Conservation (phyloP, 2,797 vertebrate genomes). For the Threskiornis aethiopicus region DNA sequence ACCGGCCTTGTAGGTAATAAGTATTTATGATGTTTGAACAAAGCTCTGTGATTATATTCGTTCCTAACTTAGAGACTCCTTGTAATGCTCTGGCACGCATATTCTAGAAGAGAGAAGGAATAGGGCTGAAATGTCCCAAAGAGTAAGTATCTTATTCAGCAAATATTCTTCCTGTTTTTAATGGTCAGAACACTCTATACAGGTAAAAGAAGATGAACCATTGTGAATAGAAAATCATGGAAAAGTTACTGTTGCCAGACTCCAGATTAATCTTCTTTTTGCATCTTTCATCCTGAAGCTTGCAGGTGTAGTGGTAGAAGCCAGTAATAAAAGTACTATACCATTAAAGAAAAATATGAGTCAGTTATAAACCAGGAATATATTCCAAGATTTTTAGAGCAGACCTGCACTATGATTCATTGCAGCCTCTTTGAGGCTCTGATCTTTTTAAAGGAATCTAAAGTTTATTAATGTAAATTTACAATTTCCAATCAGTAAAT, state of each 20-base stretch:
- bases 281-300: not conserved
- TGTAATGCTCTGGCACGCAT: conserved; percentile 5
- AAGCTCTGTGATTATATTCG: not conserved
- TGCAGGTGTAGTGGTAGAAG: not conserved
- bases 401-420: not conserved
- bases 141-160: not conserved
- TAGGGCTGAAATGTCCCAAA: not conserved
- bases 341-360: not conserved
- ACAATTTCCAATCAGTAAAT: conserved; percentile 21
- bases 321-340: not conserved
- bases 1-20: not conserved
- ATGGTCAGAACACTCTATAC: not conserved
- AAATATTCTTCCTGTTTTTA: not conserved
- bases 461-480: not conserved
- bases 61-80: conserved; percentile 2
- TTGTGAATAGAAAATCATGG: not conserved
- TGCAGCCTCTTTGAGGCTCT: not conserved
- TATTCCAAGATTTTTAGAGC: not conserved
- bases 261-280: not conserved
- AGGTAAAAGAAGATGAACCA: not conserved
- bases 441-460: not conserved
- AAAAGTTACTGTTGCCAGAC: not conserved
- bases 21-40: conserved; percentile 30
- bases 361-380: not conserved
- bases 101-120: not conserved